A percentile compares a stretch with the other conserved stretches of the same genome.
phyloP scores from a whole-genome alignment of 2,888 invertebrate genomes.

The Ligdia adustata region DNA sequence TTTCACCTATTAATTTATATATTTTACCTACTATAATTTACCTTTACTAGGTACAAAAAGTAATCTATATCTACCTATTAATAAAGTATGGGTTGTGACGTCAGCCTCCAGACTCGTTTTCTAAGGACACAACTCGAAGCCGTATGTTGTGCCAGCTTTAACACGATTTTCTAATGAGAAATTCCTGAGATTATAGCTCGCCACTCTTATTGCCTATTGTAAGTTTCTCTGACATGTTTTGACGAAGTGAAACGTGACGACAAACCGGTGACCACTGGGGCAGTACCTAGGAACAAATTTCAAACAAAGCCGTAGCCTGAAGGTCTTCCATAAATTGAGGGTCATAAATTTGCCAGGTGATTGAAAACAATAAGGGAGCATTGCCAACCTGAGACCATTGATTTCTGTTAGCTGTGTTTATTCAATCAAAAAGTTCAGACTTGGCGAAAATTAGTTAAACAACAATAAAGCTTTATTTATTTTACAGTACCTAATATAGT shows the following conservation, averaged over 20 bases:
- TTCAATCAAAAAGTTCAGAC: no score
- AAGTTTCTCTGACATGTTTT: slow-evolving; percentile 38
- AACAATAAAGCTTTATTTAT: no score
- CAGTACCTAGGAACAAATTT: no score
- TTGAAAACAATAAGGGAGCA: slow-evolving; percentile 6
- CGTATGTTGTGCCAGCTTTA: background rate
- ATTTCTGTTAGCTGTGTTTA: background rate
- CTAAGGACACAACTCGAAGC: background rate
- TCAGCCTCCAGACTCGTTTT: background rate
- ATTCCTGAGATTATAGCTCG: slow-evolving; percentile 34
- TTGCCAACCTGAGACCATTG: slow-evolving; percentile 37
- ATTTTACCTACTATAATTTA: no score
- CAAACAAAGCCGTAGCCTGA: slow-evolving; percentile 3
- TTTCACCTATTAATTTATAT: no score
- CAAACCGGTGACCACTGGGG: no score
- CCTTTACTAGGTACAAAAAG: no score
- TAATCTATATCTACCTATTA: no score
- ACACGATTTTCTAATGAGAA: slow-evolving; percentile 32
- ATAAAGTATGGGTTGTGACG: no score
- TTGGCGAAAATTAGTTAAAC: no score
- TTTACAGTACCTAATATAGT: no score
- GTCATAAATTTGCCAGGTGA: slow-evolving; percentile 10
- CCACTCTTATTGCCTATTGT: slow-evolving; percentile 39
- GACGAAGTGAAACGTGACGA: slow-evolving; percentile 34
- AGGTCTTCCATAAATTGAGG: background rate